Base-by-base conservation (phyloP, 2,113 vertebrate species). In the Bombycilla garrulus region DNA sequence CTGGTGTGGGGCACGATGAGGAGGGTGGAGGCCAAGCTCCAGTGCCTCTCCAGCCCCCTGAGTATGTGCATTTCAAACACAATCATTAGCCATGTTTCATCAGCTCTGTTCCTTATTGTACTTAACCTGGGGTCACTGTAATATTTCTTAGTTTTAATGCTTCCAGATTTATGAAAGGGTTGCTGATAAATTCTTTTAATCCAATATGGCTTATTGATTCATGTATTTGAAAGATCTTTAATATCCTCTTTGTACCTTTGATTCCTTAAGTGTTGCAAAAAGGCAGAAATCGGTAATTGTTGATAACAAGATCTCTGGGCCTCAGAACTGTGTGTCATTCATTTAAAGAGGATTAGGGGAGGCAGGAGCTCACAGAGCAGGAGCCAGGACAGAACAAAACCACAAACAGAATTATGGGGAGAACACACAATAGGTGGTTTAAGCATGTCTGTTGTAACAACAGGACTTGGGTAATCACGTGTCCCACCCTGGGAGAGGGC, bases 391-490 rank as follows among this genome's bases (percentile, higher is more conserved):
- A 93, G 97, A 98, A 98, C 97, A 97, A 97, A 96, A 97, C 98
- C 96, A 96, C 98, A 98, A 98, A 98, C 97, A 97, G 80, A 94
- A 98, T 98, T 98, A 98, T 97, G 98, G 98, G 97, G 96, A 69
- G 98, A 90, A 86, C 93, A 89, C 98, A 98, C 98, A 99, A 98
- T 98, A 84, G 98, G 93, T 96, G 98, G 96, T 98, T 99, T 98
- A 98, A 97, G 92, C 93, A 28, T 95, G 97, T 97, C 97, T 98
- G 96, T 95, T 95, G 95, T 95, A 97, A 97, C 97, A 98, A 92
- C 97, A 97, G 98, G 97, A 98, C 97, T 96, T 84, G 94, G 96
- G 96, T 92, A 96, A 96, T 95, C 69, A 15, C 66, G 1, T 70
- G 89, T 94, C 95, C 96, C 92, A 91, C 88, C 89, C 96, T 93